Percentiles rank a stretch among this genome's conserved stretches.
Conservation (phyloP, 2,797 vertebrate species). For the Rhyacichthys aspro region DNA sequence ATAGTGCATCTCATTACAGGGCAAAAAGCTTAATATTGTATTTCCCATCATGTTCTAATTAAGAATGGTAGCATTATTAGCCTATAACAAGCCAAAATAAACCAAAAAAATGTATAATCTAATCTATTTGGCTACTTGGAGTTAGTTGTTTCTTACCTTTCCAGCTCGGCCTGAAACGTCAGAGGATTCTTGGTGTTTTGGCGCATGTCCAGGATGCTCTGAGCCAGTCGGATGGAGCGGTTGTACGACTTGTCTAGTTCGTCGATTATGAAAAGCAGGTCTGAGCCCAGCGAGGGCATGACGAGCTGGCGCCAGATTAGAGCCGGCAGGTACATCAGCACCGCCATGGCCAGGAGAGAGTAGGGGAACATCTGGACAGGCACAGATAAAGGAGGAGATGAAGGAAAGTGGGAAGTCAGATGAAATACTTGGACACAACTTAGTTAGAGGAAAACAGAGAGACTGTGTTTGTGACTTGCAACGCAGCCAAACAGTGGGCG, state of each 20-base stretch:
- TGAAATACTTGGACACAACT: too few species aligned
- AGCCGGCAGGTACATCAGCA: constrained; percentile 92
- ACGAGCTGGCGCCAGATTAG: constrained; percentile 91
- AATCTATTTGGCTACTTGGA: not conserved
- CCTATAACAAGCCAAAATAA: too few species aligned
- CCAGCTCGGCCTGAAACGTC: constrained; percentile 89
- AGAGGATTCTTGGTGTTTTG: constrained; percentile 83
- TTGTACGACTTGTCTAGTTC: constrained; percentile 98
- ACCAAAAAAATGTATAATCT: too few species aligned
- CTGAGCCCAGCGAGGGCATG: constrained; percentile 83
- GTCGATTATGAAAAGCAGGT: constrained; percentile 93
- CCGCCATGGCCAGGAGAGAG: constrained; percentile 89
- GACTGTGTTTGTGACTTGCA: too few species aligned
- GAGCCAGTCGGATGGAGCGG: constrained; percentile 92
- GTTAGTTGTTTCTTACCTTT: constrained; percentile 79
- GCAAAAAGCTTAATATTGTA: too few species aligned
- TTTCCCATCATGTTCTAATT: too few species aligned
- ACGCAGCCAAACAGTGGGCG: too few species aligned
- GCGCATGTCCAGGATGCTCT: constrained; percentile 89
- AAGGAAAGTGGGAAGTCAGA: not conserved
- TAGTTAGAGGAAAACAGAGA: too few species aligned
- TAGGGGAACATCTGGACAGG: constrained; percentile 90
- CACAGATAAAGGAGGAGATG: not conserved
- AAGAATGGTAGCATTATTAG: too few species aligned
- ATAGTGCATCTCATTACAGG: not conserved